A percentile compares a stretch with the other conserved stretches of the same genome.
These are phyloP conservation scores for Alloscopus bannaensis DNA, from an alignment of 2,888 invertebrate genomes.

Conservation along the genomic window DNA sequence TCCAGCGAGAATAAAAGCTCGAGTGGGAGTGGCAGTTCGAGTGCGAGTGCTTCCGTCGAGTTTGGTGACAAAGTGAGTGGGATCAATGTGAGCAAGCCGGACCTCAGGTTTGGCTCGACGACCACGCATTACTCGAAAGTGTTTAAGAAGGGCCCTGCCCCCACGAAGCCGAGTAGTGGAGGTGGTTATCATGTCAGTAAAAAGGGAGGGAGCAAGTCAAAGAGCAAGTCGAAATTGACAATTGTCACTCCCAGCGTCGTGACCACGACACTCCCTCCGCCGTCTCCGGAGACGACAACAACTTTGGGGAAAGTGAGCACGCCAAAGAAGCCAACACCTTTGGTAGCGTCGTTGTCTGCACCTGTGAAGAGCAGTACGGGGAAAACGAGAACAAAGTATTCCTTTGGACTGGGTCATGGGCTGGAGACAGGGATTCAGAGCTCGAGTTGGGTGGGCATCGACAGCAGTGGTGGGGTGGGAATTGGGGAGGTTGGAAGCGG, in stretches of 20 bases:
- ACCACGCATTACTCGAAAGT: conserved; percentile 50
- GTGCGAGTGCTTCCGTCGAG: conserved; percentile 54
- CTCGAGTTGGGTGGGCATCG: conserved; percentile 57
- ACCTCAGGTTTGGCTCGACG: not conserved
- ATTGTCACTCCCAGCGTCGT: conserved; percentile 47
- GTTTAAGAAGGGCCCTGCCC: conserved; percentile 45
- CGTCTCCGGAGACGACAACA: conserved; percentile 37
- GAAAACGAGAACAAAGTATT: conserved; percentile 35
- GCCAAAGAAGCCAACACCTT: conserved; percentile 44
- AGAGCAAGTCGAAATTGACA: conserved; percentile 28
- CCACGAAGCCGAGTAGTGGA: conserved; percentile 4
- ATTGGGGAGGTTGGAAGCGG: not conserved
- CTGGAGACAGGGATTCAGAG: conserved; percentile 50
- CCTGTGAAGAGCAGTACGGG: too few species aligned
- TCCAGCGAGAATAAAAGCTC: conserved; percentile 22
- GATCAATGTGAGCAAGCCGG: conserved; percentile 18
- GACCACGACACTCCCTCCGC: not conserved
- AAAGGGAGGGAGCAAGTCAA: not conserved
- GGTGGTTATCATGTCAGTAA: conserved; percentile 5
- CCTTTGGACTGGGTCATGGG: conserved; percentile 51
- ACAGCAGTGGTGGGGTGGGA: conserved; percentile 27
- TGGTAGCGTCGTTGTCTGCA: conserved; percentile 2
- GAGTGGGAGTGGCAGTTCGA: conserved; percentile 15
- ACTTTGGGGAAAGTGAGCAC: conserved; percentile 14
- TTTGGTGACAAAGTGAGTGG: conserved; percentile 55